These are phyloP conservation scores for Heteromurus nitidus DNA, from an alignment of 2,888 invertebrate genomes.

Conservation along the genomic window DNA sequence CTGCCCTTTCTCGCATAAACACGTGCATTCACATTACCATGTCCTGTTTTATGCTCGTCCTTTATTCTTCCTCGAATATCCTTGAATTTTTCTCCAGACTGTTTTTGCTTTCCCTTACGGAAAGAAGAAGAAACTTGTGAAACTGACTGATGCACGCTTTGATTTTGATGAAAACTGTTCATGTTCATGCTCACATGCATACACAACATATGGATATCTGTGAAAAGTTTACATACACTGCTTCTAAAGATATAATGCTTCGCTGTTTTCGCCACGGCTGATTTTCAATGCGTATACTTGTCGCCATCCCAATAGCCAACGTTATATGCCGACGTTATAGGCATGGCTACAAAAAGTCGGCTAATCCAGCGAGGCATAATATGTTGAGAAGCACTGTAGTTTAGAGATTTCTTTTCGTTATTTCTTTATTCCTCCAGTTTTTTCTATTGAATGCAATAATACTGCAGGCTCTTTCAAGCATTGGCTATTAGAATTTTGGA, in stretches of 20 bases:
- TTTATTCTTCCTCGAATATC: not conserved
- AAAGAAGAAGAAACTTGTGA: not conserved
- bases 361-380: too few relatives aligned
- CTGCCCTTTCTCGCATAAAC: not conserved
- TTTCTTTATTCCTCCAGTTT: constrained; percentile 40
- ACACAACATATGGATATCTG: too few relatives aligned
- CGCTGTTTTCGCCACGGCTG: too few relatives aligned
- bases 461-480: constrained; percentile 20
- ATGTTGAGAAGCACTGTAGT: not conserved
- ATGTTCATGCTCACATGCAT: too few relatives aligned
- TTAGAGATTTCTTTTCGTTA: not conserved
- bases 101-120: not conserved
- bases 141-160: not conserved
- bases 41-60: too few relatives aligned
- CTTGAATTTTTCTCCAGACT: not conserved
- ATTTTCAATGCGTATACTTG: too few relatives aligned
- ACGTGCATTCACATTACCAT: not conserved
- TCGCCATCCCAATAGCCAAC: too few relatives aligned
- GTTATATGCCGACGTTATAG: too few relatives aligned
- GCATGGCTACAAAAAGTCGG: too few relatives aligned
- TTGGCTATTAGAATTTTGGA: constrained; percentile 7
- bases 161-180: too few relatives aligned
- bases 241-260: too few relatives aligned
- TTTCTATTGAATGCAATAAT: constrained; percentile 28
- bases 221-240: too few relatives aligned